Evolutionary conservation across 2,797 vertebrate species (phyloP).

Genomic region (Macropus fuliginosus): DNA sequence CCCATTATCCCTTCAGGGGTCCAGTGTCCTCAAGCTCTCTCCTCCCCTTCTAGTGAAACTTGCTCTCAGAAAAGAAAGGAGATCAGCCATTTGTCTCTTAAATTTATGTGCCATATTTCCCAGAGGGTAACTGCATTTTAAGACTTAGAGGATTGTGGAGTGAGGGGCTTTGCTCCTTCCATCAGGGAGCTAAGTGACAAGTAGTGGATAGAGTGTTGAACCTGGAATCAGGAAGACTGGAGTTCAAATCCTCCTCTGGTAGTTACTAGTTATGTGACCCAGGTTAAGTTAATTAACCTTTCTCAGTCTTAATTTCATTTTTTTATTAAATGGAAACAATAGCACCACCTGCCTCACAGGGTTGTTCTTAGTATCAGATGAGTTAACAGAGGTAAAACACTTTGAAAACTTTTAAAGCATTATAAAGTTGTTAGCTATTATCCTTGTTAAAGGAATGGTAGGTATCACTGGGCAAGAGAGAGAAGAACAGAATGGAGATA

Average conservation of each 20-base stretch:
- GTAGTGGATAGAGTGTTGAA: not conserved
- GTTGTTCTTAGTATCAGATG: not conserved
- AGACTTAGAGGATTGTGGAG: not conserved
- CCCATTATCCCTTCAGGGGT: not conserved
- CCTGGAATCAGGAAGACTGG: too few relatives aligned
- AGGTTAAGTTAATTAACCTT: not conserved
- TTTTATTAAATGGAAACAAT: not conserved
- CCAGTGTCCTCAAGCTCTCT: not conserved
- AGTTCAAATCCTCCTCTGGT: not conserved
- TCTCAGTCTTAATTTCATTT: not conserved
- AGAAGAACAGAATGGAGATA: not conserved
- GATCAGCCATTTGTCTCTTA: not conserved
- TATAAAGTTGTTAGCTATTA: not conserved
- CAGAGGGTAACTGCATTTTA: not conserved
- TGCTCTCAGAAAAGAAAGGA: not conserved
- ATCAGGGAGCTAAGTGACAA: not conserved
- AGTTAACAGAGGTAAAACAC: not conserved
- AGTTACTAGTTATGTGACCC: not conserved
- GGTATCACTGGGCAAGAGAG: not conserved
- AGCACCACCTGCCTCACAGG: not conserved
- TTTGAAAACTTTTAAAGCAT: not conserved
- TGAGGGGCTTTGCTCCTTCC: not conserved
- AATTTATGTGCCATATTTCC: not conserved
- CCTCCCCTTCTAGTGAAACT: not conserved
- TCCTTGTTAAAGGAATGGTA: conserved; percentile 6